These are phyloP conservation scores for Ormyrus rosae DNA, from an alignment of 2,888 invertebrate species.

Conservation along the genomic window DNA sequence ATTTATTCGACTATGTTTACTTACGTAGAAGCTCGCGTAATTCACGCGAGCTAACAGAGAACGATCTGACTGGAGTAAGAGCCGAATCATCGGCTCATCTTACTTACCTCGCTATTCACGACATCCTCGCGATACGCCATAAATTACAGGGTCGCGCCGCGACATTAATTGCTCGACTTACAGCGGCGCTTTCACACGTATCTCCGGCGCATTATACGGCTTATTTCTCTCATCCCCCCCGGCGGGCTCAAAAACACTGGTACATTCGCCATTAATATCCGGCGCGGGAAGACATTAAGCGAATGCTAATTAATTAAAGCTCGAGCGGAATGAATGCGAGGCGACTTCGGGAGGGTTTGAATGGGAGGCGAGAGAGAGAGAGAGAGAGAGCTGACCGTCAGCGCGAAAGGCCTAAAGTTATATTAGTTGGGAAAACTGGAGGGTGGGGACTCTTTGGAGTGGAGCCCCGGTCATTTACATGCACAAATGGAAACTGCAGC, in stretches of 20 bases:
- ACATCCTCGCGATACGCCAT: conserved; percentile 39
- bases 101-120: conserved; percentile 39
- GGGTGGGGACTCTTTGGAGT: not conserved
- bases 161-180: conserved; percentile 49
- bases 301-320: conserved; percentile 49
- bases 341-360: not conserved
- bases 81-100: conserved; percentile 44
- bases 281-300: conserved; percentile 28
- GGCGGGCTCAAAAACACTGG: conserved; percentile 3
- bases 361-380: not conserved
- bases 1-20: no score
- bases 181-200: not conserved
- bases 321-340: conserved; percentile 14
- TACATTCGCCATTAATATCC: conserved; percentile 39
- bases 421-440: conserved; percentile 31
- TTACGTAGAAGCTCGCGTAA: no score
- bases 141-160: conserved; percentile 30
- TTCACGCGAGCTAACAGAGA: no score
- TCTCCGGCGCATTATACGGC: conserved; percentile 20
- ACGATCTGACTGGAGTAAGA: not conserved
- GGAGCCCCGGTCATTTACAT: conserved; percentile 33
- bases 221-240: not conserved
- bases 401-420: conserved; percentile 35
- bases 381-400: not conserved
- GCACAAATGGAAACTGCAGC: conserved; percentile 19